phyloP scores from a whole-genome alignment of 1,140 invertebrate genomes.

The Cotesia glomerata region DNA sequence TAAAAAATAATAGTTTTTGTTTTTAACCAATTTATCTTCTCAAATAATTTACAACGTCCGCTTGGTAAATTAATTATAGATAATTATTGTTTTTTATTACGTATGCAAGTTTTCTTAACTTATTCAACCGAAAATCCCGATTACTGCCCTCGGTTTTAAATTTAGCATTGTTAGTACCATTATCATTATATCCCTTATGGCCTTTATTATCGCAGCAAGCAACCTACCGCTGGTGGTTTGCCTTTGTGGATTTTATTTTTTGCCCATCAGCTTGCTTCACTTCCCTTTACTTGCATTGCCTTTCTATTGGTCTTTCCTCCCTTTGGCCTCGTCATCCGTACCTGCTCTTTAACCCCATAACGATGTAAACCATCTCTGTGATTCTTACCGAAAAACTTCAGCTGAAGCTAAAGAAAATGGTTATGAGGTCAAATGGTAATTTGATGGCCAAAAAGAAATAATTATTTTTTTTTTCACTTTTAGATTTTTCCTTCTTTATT shows the following conservation, averaged over 20 bases:
- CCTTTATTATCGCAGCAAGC: background rate
- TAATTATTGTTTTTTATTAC: background rate
- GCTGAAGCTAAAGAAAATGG: slow-evolving; percentile 9
- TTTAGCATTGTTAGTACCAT: background rate
- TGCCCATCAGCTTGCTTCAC: background rate
- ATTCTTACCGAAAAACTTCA: slow-evolving; percentile 21
- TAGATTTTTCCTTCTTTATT: no score
- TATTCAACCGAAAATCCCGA: background rate
- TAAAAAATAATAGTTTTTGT: background rate
- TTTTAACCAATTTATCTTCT: background rate
- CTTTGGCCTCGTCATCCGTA: background rate
- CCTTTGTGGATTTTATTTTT: background rate
- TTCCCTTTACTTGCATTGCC: background rate
- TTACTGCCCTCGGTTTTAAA: background rate
- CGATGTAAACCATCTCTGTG: slow-evolving; percentile 12
- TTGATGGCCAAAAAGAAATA: slow-evolving; percentile 1
- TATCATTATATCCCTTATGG: slow-evolving; percentile 5
- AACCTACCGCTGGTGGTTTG: no score
- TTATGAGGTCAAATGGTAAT: slow-evolving; percentile 9
- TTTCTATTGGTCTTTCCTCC: background rate
- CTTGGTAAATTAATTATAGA: background rate
- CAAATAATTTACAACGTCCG: background rate
- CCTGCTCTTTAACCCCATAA: background rate
- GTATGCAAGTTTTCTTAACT: background rate
- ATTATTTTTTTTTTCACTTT: background rate